phyloP scores from a whole-genome alignment of 2,797 vertebrate genomes.

The Acipenser transmontanus region DNA sequence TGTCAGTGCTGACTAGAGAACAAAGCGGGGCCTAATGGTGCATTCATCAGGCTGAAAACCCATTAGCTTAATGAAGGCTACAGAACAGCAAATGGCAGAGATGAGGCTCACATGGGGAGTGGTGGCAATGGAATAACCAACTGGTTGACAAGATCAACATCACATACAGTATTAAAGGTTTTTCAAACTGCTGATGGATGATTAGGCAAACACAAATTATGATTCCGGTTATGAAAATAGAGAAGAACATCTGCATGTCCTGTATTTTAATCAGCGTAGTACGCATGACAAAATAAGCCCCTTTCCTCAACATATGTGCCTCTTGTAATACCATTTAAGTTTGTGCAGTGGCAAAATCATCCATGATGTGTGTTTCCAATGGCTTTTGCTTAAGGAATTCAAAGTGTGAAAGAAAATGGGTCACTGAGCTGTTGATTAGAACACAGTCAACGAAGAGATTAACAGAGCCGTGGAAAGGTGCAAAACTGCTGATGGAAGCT shows the following conservation, averaged over 20 bases:
- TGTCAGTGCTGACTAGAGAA: not conserved
- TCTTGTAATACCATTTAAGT: too few species aligned
- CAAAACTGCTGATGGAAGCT: not conserved
- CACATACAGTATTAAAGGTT: not conserved
- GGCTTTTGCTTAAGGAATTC: too few species aligned
- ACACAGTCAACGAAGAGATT: not conserved
- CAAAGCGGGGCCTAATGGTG: slow-evolving; percentile 8
- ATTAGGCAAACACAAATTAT: not conserved
- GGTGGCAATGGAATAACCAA: slow-evolving; percentile 4
- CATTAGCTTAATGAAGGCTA: slow-evolving; percentile 25
- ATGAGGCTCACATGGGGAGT: not conserved
- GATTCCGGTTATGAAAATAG: not conserved
- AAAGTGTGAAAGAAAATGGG: too few species aligned
- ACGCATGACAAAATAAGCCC: too few species aligned
- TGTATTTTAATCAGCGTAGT: not conserved
- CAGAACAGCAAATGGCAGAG: slow-evolving; percentile 19
- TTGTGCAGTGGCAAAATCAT: too few species aligned
- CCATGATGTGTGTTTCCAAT: too few species aligned
- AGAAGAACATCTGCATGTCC: not conserved
- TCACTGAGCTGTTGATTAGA: not conserved
- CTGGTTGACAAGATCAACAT: slow-evolving; percentile 3
- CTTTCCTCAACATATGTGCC: too few species aligned
- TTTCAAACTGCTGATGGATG: not conserved
- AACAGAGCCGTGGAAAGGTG: not conserved
- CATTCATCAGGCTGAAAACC: slow-evolving; percentile 21